These are phyloP conservation scores for Ceratina calcarata DNA, from an alignment of 1,140 invertebrate genomes.

Conservation along the genomic window DNA sequence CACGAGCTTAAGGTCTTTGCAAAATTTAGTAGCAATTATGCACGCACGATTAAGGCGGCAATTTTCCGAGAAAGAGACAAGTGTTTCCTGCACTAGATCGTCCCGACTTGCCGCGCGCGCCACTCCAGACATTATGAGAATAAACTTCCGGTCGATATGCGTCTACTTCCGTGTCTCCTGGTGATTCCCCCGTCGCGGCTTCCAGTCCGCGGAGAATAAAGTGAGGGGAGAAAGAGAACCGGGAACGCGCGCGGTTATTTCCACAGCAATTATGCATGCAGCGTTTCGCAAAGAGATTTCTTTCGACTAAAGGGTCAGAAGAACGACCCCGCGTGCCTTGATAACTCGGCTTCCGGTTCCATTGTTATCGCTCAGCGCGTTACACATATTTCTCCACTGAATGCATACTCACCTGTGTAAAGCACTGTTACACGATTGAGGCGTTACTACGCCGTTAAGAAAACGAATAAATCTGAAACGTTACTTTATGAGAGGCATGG, in stretches of 20 bases:
- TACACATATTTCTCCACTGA: too few species aligned
- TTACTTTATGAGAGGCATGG: too few species aligned
- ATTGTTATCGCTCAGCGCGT: constrained; percentile 12
- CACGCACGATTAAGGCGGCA: constrained; percentile 50
- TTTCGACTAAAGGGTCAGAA: neutral
- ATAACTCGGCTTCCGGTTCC: constrained; percentile 1
- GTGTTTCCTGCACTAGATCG: constrained; percentile 16
- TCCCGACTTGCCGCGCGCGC: neutral
- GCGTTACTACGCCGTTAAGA: too few species aligned
- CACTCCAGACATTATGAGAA: constrained; percentile 28
- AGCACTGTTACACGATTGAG: too few species aligned
- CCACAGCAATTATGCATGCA: neutral
- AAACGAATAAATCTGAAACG: too few species aligned
- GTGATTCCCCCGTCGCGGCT: neutral
- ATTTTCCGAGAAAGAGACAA: constrained; percentile 47
- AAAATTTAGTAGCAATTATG: constrained; percentile 51
- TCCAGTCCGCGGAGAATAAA: too few species aligned
- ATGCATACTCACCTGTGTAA: too few species aligned
- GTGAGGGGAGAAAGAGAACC: neutral
- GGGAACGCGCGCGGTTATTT: constrained; percentile 6
- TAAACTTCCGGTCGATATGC: constrained; percentile 52
- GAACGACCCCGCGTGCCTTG: neutral
- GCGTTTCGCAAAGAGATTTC: neutral
- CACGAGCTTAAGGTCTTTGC: constrained; percentile 33
- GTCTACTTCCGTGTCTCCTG: constrained; percentile 9